These are phyloP conservation scores for Galerucella pusilla DNA, from an alignment of 2,888 invertebrate species.

Conservation along the genomic window DNA sequence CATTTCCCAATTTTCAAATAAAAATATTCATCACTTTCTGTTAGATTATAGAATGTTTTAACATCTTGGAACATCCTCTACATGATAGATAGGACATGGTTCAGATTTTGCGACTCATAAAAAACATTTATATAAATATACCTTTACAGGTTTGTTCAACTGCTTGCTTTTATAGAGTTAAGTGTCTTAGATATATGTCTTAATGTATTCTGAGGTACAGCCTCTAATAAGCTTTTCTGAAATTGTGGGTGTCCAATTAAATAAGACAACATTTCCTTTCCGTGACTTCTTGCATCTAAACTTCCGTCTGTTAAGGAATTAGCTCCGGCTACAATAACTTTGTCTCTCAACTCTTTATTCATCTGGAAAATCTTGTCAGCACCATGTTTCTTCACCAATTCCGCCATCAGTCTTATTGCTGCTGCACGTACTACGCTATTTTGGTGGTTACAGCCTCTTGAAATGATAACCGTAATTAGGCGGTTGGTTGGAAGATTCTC, in stretches of 20 bases:
- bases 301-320: constrained; percentile 88
- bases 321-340: constrained; percentile 80
- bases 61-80: too few relatives aligned
- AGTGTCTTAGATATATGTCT: constrained; percentile 88
- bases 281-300: constrained; percentile 82
- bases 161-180: constrained; percentile 66
- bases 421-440: constrained; percentile 89
- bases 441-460: constrained; percentile 82
- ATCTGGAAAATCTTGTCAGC: constrained; percentile 78
- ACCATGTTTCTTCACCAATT: constrained; percentile 79
- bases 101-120: background rate
- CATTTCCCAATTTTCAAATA: too few relatives aligned
- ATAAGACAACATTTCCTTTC: constrained; percentile 80
- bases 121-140: background rate
- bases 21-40: too few relatives aligned
- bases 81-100: background rate
- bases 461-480: constrained; percentile 74
- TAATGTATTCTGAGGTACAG: constrained; percentile 81
- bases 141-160: constrained; percentile 19
- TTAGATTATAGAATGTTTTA: too few relatives aligned
- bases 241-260: constrained; percentile 81
- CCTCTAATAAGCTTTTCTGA: constrained; percentile 79
- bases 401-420: constrained; percentile 80
- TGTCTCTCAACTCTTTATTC: constrained; percentile 81
- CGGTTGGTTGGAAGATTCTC: constrained; percentile 78